Evolutionary conservation across 2,113 vertebrate genomes (phyloP).

Genomic region (Crypturellus undulatus): DNA sequence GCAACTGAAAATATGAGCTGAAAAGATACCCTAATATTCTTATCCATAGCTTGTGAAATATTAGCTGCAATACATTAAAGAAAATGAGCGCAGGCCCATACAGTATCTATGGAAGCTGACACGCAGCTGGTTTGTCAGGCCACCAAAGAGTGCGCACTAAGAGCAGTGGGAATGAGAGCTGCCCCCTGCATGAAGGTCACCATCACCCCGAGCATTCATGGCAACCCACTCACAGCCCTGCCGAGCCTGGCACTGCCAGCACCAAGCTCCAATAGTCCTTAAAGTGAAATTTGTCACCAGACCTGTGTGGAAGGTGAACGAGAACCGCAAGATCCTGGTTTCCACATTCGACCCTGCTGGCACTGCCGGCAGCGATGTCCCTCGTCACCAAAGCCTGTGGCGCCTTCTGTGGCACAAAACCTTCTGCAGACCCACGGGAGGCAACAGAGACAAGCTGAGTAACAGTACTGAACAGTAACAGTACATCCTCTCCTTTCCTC

Average conservation of each 20-base stretch:
- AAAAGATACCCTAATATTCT: background rate
- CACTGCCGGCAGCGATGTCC: background rate
- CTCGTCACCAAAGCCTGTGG: background rate
- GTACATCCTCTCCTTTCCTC: background rate
- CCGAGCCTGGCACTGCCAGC: background rate
- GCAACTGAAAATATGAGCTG: background rate
- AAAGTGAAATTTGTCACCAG: background rate
- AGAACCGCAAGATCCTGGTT: background rate
- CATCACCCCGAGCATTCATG: background rate
- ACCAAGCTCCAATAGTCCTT: background rate
- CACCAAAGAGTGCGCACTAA: background rate
- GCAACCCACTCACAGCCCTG: background rate
- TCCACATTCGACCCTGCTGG: constrained; percentile 6
- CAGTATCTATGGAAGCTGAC: background rate
- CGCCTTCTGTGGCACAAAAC: background rate
- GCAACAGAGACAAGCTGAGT: background rate
- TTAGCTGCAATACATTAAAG: background rate
- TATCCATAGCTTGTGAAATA: background rate
- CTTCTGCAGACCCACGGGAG: background rate
- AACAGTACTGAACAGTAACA: background rate
- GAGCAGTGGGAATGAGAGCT: background rate
- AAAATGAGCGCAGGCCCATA: background rate
- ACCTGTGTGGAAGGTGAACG: background rate
- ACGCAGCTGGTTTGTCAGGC: background rate
- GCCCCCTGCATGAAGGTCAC: background rate